Conservation (phyloP, 1,140 invertebrate species). For the Penaeus chinensis region DNA sequence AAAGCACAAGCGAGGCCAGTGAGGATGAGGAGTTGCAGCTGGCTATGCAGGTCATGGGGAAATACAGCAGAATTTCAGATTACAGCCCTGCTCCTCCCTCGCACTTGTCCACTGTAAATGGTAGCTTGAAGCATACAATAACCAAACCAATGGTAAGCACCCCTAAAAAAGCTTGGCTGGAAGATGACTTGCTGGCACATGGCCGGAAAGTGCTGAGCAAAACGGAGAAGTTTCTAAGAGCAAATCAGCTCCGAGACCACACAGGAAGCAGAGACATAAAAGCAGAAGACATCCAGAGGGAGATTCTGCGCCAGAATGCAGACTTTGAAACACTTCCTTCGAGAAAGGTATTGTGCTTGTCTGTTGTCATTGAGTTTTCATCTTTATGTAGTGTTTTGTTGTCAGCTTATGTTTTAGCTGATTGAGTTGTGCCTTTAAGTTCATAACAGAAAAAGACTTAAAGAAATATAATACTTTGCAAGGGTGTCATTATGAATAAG, state of each 20-base stretch:
- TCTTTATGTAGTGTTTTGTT: background rate
- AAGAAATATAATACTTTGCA: too few species aligned
- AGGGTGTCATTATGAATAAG: too few species aligned
- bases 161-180: slow-evolving; percentile 46
- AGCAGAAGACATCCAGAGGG: slow-evolving; percentile 37
- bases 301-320: slow-evolving; percentile 37
- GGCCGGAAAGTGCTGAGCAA: slow-evolving; percentile 41
- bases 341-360: slow-evolving; percentile 21
- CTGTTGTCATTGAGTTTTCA: background rate
- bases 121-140: background rate
- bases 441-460: too few species aligned
- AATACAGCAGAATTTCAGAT: slow-evolving; percentile 28
- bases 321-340: background rate
- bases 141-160: slow-evolving; percentile 34
- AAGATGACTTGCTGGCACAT: slow-evolving; percentile 33
- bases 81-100: background rate
- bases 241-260: slow-evolving; percentile 22
- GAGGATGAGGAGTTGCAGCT: slow-evolving; percentile 45
- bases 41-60: slow-evolving; percentile 39
- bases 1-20: slow-evolving; percentile 36
- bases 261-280: background rate
- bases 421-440: too few species aligned
- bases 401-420: background rate
- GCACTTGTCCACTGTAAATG: background rate
- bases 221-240: slow-evolving; percentile 39